Conservation (phyloP, 2,797 vertebrate species). For the Coranthus polyacanthus region DNA sequence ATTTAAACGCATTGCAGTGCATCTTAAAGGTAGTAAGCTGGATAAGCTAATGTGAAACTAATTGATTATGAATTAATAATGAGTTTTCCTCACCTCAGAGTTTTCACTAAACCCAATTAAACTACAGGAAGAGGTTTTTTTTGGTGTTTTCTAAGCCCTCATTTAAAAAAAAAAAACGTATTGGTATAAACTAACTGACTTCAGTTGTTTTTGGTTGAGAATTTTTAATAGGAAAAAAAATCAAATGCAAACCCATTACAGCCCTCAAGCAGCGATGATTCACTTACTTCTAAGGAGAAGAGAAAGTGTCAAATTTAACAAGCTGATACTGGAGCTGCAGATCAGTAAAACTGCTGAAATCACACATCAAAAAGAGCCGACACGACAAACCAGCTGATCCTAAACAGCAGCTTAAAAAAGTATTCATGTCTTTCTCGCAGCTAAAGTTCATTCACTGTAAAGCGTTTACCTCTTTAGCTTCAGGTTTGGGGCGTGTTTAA, state of each 20-base stretch:
- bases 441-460: not conserved
- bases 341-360: constrained; percentile 8
- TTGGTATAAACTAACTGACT: not conserved
- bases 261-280: not conserved
- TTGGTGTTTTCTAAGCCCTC: too few relatives aligned
- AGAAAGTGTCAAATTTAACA: constrained; percentile 13
- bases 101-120: too few relatives aligned
- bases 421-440: not conserved
- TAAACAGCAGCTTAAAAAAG: not conserved
- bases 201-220: not conserved
- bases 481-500: constrained; percentile 5
- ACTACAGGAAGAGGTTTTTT: too few relatives aligned
- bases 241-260: not conserved
- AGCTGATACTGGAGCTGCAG: not conserved
- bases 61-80: too few relatives aligned
- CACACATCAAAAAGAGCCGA: not conserved
- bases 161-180: too few relatives aligned
- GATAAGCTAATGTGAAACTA: too few relatives aligned
- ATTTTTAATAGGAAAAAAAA: constrained; percentile 1
- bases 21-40: too few relatives aligned
- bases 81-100: too few relatives aligned
- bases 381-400: not conserved
- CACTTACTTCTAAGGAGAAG: not conserved
- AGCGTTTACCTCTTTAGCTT: not conserved
- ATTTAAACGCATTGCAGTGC: too few relatives aligned